These are phyloP conservation scores for Aethina tumida DNA, from an alignment of 1,140 invertebrate genomes.

Conservation along the genomic window DNA sequence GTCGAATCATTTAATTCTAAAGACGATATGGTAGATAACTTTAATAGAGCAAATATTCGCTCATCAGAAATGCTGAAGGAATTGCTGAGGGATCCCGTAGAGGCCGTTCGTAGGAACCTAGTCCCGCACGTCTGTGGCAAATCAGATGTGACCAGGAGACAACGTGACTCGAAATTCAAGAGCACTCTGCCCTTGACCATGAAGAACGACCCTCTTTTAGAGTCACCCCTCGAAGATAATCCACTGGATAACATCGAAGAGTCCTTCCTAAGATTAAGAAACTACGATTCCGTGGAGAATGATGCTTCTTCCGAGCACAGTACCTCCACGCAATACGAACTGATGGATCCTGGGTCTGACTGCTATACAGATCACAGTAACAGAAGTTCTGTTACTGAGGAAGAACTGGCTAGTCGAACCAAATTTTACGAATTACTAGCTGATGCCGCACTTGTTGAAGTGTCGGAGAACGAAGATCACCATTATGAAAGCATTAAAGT, in stretches of 20 bases:
- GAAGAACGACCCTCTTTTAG: slow-evolving; percentile 19
- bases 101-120: slow-evolving; percentile 57
- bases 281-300: slow-evolving; percentile 35
- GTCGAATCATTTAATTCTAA: slow-evolving; percentile 2
- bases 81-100: slow-evolving; percentile 54
- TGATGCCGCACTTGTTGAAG: slow-evolving; percentile 52
- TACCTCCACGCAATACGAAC: slow-evolving; percentile 41
- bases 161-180: slow-evolving; percentile 24
- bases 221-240: slow-evolving; percentile 39
- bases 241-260: slow-evolving; percentile 45
- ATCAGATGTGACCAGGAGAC: slow-evolving; percentile 34
- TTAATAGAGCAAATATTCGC: too few relatives aligned
- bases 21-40: too few relatives aligned
- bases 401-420: slow-evolving; percentile 44
- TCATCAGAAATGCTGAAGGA: slow-evolving; percentile 39
- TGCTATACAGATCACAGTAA: slow-evolving; percentile 48
- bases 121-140: slow-evolving; percentile 62
- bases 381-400: slow-evolving; percentile 43
- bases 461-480: slow-evolving; percentile 51
- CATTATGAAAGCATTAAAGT: slow-evolving; percentile 67
- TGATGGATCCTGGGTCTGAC: slow-evolving; percentile 46
- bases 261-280: slow-evolving; percentile 45
- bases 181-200: slow-evolving; percentile 16
- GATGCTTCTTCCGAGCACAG: slow-evolving; percentile 43
- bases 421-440: slow-evolving; percentile 61